Evolutionary conservation across 1,140 invertebrate species (phyloP).

Genomic region (Drosophila mojavensis): DNA sequence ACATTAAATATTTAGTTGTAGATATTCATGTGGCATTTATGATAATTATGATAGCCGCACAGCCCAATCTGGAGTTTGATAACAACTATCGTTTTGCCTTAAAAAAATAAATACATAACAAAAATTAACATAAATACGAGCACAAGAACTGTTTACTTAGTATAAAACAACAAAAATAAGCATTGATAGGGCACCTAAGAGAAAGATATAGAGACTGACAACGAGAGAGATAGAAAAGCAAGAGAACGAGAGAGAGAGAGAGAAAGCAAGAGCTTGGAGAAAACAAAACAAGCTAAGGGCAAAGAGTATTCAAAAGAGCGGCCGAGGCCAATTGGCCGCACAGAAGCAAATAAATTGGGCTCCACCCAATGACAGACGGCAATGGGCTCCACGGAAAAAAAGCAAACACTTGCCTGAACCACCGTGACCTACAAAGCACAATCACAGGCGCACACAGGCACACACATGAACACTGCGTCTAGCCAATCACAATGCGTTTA

Average conservation of each 20-base stretch:
- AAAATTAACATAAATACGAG: constrained; percentile 21
- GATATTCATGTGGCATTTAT: neutral
- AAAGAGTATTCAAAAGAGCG: constrained; percentile 23
- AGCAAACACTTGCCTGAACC: constrained; percentile 25
- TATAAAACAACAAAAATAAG: constrained; percentile 25
- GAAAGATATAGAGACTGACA: neutral
- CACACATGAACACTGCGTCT: neutral
- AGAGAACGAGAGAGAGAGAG: constrained; percentile 3
- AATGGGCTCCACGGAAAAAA: constrained; percentile 20
- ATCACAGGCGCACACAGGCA: neutral
- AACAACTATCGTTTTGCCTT: constrained; percentile 27
- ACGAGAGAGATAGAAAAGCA: neutral
- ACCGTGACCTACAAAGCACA: constrained; percentile 45
- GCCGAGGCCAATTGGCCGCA: constrained; percentile 23
- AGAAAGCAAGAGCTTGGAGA: neutral
- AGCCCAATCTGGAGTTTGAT: constrained; percentile 34
- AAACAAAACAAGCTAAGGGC: neutral
- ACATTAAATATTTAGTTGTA: neutral
- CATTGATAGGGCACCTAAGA: constrained; percentile 11
- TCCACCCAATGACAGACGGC: constrained; percentile 42
- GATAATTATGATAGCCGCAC: constrained; percentile 7
- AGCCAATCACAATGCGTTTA: constrained; percentile 28
- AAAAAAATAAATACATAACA: neutral
- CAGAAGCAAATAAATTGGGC: constrained; percentile 17
- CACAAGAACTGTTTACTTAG: constrained; percentile 34